Evolutionary conservation across 2,113 vertebrate species (phyloP).

Genomic region (Hippolais icterina): DNA sequence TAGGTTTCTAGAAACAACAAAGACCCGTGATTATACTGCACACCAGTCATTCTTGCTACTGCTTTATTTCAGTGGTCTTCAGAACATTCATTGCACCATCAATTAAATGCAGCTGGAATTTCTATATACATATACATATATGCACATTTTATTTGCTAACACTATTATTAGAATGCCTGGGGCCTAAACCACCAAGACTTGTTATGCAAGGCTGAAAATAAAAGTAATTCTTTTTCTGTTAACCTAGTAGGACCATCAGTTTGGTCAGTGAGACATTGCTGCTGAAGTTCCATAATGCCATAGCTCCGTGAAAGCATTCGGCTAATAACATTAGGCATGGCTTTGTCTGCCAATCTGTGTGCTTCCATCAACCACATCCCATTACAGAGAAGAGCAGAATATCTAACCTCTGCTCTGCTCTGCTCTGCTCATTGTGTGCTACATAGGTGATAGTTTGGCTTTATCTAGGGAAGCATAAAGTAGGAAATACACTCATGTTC

Average conservation of each 20-base stretch:
- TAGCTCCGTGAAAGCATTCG: neutral
- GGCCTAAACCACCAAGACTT: neutral
- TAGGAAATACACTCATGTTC: neutral
- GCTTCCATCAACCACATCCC: neutral
- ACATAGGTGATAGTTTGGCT: neutral
- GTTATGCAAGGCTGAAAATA: neutral
- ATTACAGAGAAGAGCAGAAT: neutral
- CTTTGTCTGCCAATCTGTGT: constrained; percentile 34
- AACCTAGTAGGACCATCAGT: neutral
- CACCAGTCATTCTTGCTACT: constrained; percentile 29
- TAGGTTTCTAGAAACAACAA: constrained; percentile 63
- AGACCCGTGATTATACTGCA: constrained; percentile 55
- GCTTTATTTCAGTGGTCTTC: constrained; percentile 37
- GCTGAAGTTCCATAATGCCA: neutral
- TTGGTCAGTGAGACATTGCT: constrained; percentile 29
- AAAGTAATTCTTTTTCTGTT: neutral
- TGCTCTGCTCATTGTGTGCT: neutral
- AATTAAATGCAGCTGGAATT: neutral
- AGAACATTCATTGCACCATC: neutral
- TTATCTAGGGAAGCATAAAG: neutral
- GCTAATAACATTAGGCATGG: neutral
- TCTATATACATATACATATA: neutral
- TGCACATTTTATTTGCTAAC: neutral
- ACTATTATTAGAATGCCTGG: neutral
- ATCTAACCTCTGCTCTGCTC: neutral